Base-by-base conservation (phyloP, 2,113 vertebrate genomes). In the Pangasianodon gigas region DNA sequence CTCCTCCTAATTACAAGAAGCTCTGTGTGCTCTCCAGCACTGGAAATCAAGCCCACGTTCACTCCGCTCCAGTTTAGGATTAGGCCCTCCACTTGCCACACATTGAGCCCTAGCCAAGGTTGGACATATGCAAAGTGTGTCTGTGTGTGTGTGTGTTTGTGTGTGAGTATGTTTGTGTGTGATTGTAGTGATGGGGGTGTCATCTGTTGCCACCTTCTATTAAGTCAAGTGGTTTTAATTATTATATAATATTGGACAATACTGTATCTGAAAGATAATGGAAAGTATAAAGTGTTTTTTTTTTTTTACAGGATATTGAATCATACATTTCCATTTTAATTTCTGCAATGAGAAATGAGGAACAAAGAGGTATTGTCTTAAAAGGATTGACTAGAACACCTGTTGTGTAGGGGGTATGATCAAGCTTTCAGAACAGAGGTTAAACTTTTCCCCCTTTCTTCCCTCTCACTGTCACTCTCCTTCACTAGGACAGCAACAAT, bases 1-100 rank as follows among this genome's bases (percentile, higher is more conserved):
- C 96, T 96, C 95, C 95, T 96, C 96, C 97, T 97, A 97, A 97
- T 98, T 98, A 97, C 96, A 95, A 95, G 96, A 96, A 95, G 96
- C 96, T 96, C 96, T 97, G 96, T 97, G 97, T 97, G 96, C 96
- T 96, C 96, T 97, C 96, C 97, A 96, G 96, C 96, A 97, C 96
- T 96, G 97, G 97, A 97, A 97, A 97, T 96, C 97, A 96, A 96
- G 95, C 96, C 90, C 84, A 69, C 29, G 48, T 60, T 85, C 74
- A 41, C n/a, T 83, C 74, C 71, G 84, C 81, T 91, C 86, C 90
- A 89, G 74, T 85, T 87, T 87, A 75, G 91, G 90, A 92, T 91
- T 90, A 92, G 91, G 77, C 67, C 85, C 82, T 89, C 77, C 60
- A 71, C 65, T 84, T 52, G 46, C 80, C 67, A 52, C 65, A 65